Evolutionary conservation across 2,113 vertebrate species (phyloP), one percentile per base, ranked within the genome.

Genomic region (Crocuta crocuta): DNA sequence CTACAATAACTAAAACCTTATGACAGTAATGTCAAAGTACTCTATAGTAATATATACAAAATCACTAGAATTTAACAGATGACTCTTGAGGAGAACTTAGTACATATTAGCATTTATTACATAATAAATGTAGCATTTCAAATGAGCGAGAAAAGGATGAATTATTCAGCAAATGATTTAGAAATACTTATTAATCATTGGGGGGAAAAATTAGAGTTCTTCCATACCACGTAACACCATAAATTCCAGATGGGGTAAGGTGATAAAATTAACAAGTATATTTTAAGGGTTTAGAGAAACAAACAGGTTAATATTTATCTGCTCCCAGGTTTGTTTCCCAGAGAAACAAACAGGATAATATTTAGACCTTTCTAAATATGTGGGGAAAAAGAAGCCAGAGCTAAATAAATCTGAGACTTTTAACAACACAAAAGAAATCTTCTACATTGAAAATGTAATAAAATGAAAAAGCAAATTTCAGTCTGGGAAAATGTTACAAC

Each of bases 81-180:
- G 78, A 94, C 12, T 81, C n/a, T 39, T 39, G 83, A 95, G 86
- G 83, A 96, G 48, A 87, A 58, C 7, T 61, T 50, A 83, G 89
- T n/a, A 89, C 79, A 95, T 58, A 94, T 92, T 93, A 73, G 45
- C 92, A 97, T 95, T 89, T 83, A 66, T 94, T 96, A 87, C 31
- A 76, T 86, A 94, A 96, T 83, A 80, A 91, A 68, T 87, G 19
- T 87, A 90, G 89, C 87, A 92, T 83, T 96, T 97, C 45, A 80
- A 90, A 65, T 95, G 71, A 95, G 16, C 53, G 76, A 63, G 78
- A 93, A 93, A 81, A 78, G 43, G 90, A 96, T 96, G 92, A 89
- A 94, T 89, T 92, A 84, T 93, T 95, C 66, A 93, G 94, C 21
- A 95, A 93, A 82, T 82, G 33, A 45, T 96, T 88, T 96, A 90